Evolutionary conservation across 30 jellyfish, hydroid and myxozoan genomes (phyloP).

Genomic region (Aurelia coerulea): DNA sequence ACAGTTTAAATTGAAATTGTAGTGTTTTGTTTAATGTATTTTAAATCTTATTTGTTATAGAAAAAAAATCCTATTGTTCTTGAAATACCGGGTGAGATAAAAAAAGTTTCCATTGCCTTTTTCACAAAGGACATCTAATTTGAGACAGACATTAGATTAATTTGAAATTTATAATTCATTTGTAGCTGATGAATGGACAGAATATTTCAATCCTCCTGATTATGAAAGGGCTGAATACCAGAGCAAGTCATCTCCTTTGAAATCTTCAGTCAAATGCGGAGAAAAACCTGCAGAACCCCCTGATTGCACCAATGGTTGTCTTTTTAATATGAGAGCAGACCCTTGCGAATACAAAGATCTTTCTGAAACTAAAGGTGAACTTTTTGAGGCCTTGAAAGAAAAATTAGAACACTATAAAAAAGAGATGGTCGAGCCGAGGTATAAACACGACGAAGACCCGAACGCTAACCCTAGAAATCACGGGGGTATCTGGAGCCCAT

Average conservation of each 20-base stretch:
- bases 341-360: slow-evolving; percentile 88
- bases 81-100: too few relatives aligned
- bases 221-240: slow-evolving; percentile 54
- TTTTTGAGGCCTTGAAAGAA: slow-evolving; percentile 25
- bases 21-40: too few relatives aligned
- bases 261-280: slow-evolving; percentile 44
- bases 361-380: slow-evolving; percentile 34
- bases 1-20: too few relatives aligned
- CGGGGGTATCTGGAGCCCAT: slow-evolving; percentile 95
- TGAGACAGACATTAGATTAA: too few relatives aligned
- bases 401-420: slow-evolving; percentile 42
- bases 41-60: too few relatives aligned
- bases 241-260: not conserved
- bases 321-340: slow-evolving; percentile 72
- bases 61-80: too few relatives aligned
- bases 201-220: slow-evolving; percentile 74
- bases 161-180: not conserved
- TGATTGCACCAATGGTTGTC: slow-evolving; percentile 60
- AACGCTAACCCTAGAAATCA: slow-evolving; percentile 77
- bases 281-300: slow-evolving; percentile 54
- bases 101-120: too few relatives aligned
- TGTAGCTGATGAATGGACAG: slow-evolving; percentile 72
- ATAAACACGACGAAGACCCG: slow-evolving; percentile 79
- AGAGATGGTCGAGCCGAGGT: slow-evolving; percentile 79
- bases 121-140: too few relatives aligned